phyloP scores from a whole-genome alignment of 2,113 vertebrate genomes.

The Syrrhaptes paradoxus region DNA sequence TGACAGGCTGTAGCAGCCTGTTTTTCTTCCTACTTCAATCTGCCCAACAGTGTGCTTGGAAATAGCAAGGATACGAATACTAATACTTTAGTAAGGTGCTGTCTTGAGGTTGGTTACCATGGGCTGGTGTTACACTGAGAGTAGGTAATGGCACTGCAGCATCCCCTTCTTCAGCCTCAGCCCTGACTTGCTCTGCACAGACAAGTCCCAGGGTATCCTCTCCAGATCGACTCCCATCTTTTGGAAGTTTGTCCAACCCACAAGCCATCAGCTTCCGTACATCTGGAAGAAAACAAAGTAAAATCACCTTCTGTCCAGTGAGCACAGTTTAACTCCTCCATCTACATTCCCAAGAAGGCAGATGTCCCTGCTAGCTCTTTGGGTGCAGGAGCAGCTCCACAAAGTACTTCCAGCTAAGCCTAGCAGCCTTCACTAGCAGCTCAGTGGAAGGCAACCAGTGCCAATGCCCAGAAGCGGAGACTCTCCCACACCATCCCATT shows the following conservation, averaged over 20 bases:
- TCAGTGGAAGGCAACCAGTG: neutral
- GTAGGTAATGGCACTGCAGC: conserved; percentile 57
- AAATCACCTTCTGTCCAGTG: neutral
- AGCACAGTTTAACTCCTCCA: neutral
- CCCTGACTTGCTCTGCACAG: neutral
- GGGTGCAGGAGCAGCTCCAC: neutral
- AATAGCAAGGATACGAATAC: neutral
- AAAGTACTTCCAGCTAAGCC: neutral
- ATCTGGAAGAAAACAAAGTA: conserved; percentile 73
- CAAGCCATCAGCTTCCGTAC: conserved; percentile 82
- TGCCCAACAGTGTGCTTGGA: neutral
- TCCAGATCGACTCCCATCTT: conserved; percentile 64
- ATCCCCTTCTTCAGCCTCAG: conserved; percentile 59
- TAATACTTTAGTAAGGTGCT: neutral
- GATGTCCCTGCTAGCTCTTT: neutral
- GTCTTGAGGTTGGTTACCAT: conserved; percentile 49
- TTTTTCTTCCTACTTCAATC: neutral
- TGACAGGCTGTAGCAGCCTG: neutral
- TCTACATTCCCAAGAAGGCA: neutral
- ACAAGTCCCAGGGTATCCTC: neutral
- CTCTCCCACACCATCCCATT: neutral
- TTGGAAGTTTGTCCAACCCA: conserved; percentile 72
- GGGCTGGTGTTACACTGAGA: conserved; percentile 67
- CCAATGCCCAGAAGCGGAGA: neutral
- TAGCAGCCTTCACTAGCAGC: neutral